Base-by-base conservation (phyloP, 2,797 vertebrate genomes). In the Aviceda cuculoides region DNA sequence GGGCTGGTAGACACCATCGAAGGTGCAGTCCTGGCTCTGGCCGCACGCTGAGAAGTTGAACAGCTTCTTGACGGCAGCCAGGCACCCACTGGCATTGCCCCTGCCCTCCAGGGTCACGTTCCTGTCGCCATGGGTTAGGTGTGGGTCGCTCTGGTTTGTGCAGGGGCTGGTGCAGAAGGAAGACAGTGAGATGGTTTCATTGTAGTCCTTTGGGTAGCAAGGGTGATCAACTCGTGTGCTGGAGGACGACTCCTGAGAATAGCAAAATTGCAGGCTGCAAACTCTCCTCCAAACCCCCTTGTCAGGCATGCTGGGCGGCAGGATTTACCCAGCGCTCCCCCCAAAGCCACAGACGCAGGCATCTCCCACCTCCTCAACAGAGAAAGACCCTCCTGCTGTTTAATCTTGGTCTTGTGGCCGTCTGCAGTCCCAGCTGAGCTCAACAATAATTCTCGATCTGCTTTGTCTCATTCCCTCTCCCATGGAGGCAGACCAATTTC, bases 1-100 rank as follows among this genome's bases (percentile, higher is more conserved):
- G 18, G 99, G 99, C 95, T 99, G 99, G 94, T 98, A 98, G 93
- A 98, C 79, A 0, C 96, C 84, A 6, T 99, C 93, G 2, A 99
- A 99, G 58, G 98, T 98, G 93, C 99, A 99, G 73, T 93, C 94
- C 16, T 88, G 98, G 73, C 95, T 98, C 46, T 95, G 82, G n/a
- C 90, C 39, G 6, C 99, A 99, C 2, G 42, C 40, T 0, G 96
- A 82, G 75, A 99, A 98, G 92, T 98, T 98, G 97, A 99, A 99
- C 37, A 99, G 98, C 70, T 97, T 59, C 4, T 93, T 97, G 94
- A 99, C 9, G 11, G 98, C 98, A 21, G 94, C 95, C 91, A 94
- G 79, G 89, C 99, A 99, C 29, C 78, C 61, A 2, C 92, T 89
- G 42, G 98, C 97, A 14, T 97, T 50, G 14, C 99, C 98, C 0